Conservation (phyloP, 2,888 invertebrate genomes). For the Ryuthela nishihirai region DNA sequence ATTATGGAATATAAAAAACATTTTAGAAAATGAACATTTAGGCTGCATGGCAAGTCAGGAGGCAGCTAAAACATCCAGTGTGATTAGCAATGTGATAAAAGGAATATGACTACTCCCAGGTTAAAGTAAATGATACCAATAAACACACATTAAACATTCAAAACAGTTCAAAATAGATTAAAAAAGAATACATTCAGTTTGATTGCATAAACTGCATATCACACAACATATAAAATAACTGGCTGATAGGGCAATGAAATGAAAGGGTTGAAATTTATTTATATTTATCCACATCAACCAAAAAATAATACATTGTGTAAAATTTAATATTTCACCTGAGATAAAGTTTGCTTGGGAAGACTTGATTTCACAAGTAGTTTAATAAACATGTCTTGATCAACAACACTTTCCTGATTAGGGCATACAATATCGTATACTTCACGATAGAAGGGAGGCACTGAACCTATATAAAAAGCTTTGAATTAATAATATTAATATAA, state of each 20-base stretch:
- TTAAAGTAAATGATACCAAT: too few relatives aligned
- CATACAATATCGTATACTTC: conserved; percentile 52
- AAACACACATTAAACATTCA: too few relatives aligned
- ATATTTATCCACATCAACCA: too few relatives aligned
- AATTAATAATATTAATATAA: too few relatives aligned
- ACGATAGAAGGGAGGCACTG: conserved; percentile 51
- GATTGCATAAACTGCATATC: neutral
- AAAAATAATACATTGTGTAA: neutral
- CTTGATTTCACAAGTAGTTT: conserved; percentile 50
- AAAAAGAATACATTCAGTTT: neutral
- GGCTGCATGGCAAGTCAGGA: too few relatives aligned
- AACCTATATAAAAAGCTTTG: conserved; percentile 45
- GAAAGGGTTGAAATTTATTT: too few relatives aligned
- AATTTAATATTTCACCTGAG: conserved; percentile 45
- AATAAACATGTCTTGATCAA: conserved; percentile 51
- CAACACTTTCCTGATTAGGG: conserved; percentile 50
- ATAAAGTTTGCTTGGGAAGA: conserved; percentile 48
- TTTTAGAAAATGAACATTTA: too few relatives aligned
- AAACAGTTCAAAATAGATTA: neutral
- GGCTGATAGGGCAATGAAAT: too few relatives aligned
- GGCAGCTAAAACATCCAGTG: too few relatives aligned
- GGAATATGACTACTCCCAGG: too few relatives aligned
- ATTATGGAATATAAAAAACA: too few relatives aligned
- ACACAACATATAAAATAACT: neutral
- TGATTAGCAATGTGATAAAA: too few relatives aligned